A percentile compares a stretch with the other conserved stretches of the same genome.
Evolutionary conservation across 2,113 vertebrate species (phyloP).

Genomic region (Nipponia nippon): DNA sequence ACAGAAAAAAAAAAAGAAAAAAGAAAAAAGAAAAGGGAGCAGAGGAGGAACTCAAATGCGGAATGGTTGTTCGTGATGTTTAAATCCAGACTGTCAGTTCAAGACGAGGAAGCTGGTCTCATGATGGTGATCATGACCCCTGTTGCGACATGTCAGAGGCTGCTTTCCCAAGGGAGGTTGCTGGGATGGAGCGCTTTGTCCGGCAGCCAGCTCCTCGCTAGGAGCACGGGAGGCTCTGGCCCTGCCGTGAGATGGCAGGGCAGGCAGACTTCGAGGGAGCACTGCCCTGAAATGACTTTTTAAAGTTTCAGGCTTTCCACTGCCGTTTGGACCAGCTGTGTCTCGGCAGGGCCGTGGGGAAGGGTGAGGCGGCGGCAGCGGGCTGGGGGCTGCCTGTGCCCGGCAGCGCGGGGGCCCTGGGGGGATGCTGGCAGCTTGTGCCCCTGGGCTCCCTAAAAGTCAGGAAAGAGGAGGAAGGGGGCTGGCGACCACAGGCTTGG

Average conservation of each 20-base stretch:
- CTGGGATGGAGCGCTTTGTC: background rate
- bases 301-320: background rate
- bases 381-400: background rate
- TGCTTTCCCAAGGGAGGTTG: background rate
- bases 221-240: background rate
- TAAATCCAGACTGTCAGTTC: background rate
- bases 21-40: background rate
- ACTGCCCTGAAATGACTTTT: background rate
- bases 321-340: background rate
- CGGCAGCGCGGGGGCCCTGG: fast-evolving
- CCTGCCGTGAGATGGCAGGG: background rate
- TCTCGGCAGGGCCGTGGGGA: fast-evolving
- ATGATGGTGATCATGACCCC: background rate
- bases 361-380: fast-evolving
- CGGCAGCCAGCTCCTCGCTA: fast-evolving
- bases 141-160: background rate
- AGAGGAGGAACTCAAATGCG: background rate
- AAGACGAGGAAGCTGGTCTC: background rate
- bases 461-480: background rate
- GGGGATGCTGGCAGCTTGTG: background rate
- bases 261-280: background rate
- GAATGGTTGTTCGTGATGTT: background rate
- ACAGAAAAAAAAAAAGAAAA: background rate
- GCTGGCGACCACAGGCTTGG: background rate
- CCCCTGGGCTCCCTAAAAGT: background rate